Conservation (phyloP, 1,140 invertebrate genomes). For the Piezodorus guildinii region DNA sequence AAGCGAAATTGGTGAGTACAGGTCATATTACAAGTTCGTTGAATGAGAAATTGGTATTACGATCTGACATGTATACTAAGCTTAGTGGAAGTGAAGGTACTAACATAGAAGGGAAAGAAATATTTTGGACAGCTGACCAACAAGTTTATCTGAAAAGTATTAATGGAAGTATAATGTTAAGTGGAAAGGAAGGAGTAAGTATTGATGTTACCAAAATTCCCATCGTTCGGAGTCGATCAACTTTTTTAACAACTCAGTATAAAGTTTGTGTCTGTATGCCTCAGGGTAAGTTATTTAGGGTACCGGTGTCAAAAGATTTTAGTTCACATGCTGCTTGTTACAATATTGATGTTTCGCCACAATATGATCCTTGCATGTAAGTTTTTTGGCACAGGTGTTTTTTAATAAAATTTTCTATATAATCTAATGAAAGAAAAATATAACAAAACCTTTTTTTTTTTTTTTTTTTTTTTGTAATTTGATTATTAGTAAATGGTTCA, state of each 20-base stretch:
- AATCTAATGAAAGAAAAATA: no score
- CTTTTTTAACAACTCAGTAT: conserved; percentile 45
- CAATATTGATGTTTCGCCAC: conserved; percentile 31
- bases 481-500: no score
- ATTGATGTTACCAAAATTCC: conserved; percentile 61
- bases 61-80: conserved; percentile 38
- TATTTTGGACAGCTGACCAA: conserved; percentile 59
- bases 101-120: conserved; percentile 43
- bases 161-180: conserved; percentile 62
- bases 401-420: background rate
- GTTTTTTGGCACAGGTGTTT: background rate
- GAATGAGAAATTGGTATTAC: conserved; percentile 51
- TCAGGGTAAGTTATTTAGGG: conserved; percentile 62
- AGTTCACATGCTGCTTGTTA: conserved; percentile 31
- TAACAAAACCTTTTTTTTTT: no score
- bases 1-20: conserved; percentile 53
- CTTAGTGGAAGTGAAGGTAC: conserved; percentile 34
- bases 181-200: conserved; percentile 50
- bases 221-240: conserved; percentile 47
- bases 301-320: conserved; percentile 48
- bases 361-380: conserved; percentile 57
- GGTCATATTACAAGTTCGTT: conserved; percentile 60
- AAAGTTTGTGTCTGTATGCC: conserved; percentile 84
- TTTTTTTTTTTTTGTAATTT: no score
- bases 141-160: conserved; percentile 66